Base-by-base conservation (phyloP, 1,140 invertebrate species). In the Pseudobourletiella spinata region DNA sequence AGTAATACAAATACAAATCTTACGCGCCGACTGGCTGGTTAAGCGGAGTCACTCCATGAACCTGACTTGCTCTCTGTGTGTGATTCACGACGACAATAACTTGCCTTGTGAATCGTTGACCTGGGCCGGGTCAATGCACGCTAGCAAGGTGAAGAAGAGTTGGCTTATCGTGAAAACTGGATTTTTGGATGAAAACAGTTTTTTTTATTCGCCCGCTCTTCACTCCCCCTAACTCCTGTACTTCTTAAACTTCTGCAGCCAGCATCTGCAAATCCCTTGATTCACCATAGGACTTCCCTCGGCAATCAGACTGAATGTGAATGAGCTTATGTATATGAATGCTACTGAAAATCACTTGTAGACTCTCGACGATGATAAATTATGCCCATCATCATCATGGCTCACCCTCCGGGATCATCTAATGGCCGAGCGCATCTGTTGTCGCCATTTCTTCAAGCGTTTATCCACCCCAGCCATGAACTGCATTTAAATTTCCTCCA, bases 41-140 rank as follows among this genome's bases (percentile, higher is more conserved):
- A 55, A 25, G 28, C 52, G 52, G 28, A 55, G n/a, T 32, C 6
- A 55, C 39, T 39, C 28, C 20, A 14, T 35, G 29, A 55, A 55
- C 52, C 32, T 55, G 28, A 18, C 32, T 55, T 3, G 29, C 16
- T 18, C 6, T 29, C 6, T 20, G 15, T 44, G 28, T 59, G 58
- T 61, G 64, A 65, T 65, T 65, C 64, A 65, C 56, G 59, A 61
- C 57, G 64, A 65, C 64, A 65, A 65, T 65, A 61, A 60, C 63
- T 61, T 61, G 28, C 32, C 35, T 57, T 60, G 54, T 43, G 55
- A 57, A 61, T 61, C 64, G 48, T 65, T 65, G 64, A 65, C 64
- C 64, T 52, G 64, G 8, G 2, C 46, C 51, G 60, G 59, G 64
- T 66, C 60, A 57, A 62, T 54, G 60, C 8, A 56, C 64, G 56